phyloP scores from a whole-genome alignment of 2,888 invertebrate species.

The Rhagonycha fulva region DNA sequence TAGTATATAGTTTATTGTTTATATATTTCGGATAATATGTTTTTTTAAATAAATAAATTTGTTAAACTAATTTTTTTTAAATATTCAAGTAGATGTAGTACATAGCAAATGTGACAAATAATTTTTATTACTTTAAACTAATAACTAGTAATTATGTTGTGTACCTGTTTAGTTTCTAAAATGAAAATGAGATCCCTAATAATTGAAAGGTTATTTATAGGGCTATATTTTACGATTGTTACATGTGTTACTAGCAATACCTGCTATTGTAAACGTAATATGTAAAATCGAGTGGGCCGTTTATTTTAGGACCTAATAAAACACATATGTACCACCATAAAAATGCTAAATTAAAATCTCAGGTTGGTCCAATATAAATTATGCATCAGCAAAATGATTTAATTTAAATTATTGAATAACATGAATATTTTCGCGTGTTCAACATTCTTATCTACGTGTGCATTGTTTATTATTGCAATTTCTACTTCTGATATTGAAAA shows the following conservation, averaged over 20 bases:
- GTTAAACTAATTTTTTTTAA: no score
- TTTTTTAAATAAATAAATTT: no score
- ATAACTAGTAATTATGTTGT: neutral
- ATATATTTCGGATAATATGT: no score
- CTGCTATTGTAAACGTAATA: neutral
- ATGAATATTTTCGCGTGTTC: neutral
- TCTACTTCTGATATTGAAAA: neutral
- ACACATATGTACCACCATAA: neutral
- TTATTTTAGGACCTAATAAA: neutral
- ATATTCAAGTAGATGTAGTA: no score
- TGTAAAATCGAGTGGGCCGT: neutral
- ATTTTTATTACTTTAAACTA: neutral
- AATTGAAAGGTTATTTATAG: neutral
- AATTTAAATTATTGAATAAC: neutral
- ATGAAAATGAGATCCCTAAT: neutral
- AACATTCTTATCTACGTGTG: neutral
- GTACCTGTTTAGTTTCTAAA: neutral
- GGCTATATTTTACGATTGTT: neutral
- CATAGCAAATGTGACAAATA: no score
- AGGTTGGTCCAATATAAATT: neutral
- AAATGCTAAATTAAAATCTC: neutral
- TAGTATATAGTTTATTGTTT: no score
- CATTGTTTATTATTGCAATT: neutral
- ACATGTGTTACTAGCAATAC: neutral
- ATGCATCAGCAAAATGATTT: neutral